These are phyloP conservation scores for Drosophila chauvacae DNA, from an alignment of 1,140 invertebrate genomes.

Conservation along the genomic window DNA sequence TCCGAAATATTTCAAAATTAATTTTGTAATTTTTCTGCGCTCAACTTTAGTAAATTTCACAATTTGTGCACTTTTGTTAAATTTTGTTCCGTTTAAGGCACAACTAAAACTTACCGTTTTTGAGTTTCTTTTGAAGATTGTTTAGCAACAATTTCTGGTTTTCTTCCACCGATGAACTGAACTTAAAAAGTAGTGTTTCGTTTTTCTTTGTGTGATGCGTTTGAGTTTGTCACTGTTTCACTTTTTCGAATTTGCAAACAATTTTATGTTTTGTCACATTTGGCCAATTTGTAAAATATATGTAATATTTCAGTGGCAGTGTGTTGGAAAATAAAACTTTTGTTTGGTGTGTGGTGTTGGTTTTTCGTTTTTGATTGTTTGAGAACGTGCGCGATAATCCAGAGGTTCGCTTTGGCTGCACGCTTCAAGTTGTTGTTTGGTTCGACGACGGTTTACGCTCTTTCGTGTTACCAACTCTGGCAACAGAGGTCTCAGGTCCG, in stretches of 20 bases:
- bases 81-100: conserved; percentile 9
- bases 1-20: neutral
- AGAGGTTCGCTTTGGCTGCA: conserved; percentile 82
- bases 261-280: conserved; percentile 59
- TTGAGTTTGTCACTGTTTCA: conserved; percentile 39
- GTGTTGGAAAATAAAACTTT: conserved; percentile 50
- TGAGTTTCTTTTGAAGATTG: conserved; percentile 29
- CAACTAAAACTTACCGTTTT: conserved; percentile 45
- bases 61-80: neutral
- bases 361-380: conserved; percentile 33
- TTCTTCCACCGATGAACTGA: conserved; percentile 23
- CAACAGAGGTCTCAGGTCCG: conserved; percentile 36
- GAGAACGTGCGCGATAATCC: conserved; percentile 84
- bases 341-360: conserved; percentile 27
- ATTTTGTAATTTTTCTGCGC: neutral
- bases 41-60: neutral
- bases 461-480: conserved; percentile 46
- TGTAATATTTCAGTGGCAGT: conserved; percentile 4
- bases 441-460: conserved; percentile 50
- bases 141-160: conserved; percentile 37
- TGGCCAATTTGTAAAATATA: conserved; percentile 49
- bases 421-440: conserved; percentile 79
- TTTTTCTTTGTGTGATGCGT: conserved; percentile 34
- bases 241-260: conserved; percentile 35
- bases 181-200: conserved; percentile 27